phyloP scores from a whole-genome alignment of 2,113 vertebrate species.

The Passerina amoena region DNA sequence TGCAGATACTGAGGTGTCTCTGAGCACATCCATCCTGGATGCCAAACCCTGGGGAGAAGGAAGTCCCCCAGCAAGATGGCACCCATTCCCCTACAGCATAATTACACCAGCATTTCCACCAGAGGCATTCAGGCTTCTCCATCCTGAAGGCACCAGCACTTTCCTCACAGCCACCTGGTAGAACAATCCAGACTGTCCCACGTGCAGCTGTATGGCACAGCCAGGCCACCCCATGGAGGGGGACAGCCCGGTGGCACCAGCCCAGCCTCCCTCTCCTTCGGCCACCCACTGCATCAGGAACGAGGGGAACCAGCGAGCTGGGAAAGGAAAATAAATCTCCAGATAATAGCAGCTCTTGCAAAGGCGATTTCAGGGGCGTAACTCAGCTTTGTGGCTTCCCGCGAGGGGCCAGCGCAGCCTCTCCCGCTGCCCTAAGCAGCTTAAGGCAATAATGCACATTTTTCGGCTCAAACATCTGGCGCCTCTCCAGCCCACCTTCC shows the following conservation, averaged over 20 bases:
- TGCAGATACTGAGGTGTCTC: neutral
- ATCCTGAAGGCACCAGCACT: rapidly evolving
- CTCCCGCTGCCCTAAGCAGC: neutral
- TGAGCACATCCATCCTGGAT: neutral
- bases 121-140: neutral
- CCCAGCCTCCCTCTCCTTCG: neutral
- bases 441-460: neutral
- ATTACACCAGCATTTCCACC: rapidly evolving
- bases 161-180: neutral
- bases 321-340: slow-evolving; percentile 30
- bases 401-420: neutral
- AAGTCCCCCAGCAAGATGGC: neutral
- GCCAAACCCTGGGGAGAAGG: neutral
- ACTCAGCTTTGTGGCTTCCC: neutral
- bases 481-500: neutral
- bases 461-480: neutral
- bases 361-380: slow-evolving; percentile 7
- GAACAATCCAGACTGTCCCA: neutral
- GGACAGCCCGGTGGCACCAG: rapidly evolving
- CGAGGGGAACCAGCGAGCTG: neutral
- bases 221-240: rapidly evolving
- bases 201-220: rapidly evolving
- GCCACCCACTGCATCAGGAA: neutral
- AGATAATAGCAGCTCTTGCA: neutral
- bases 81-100: rapidly evolving